Evolutionary conservation across 2,888 invertebrate genomes (phyloP).

Genomic region (Cantharis rustica): DNA sequence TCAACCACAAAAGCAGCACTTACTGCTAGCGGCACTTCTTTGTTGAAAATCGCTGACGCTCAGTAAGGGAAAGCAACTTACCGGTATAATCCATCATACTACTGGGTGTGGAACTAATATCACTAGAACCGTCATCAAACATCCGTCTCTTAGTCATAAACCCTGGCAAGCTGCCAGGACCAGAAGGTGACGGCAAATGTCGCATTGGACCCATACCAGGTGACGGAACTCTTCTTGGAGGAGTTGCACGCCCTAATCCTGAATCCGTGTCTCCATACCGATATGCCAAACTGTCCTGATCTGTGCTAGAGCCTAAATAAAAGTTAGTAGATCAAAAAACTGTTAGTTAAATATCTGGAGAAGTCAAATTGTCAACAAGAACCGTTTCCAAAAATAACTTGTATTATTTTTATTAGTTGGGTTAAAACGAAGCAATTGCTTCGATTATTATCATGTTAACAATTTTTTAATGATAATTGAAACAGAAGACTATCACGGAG

Average conservation of each 20-base stretch:
- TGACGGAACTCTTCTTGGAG: slow-evolving; percentile 84
- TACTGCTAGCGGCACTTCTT: background rate
- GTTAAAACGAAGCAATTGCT: background rate
- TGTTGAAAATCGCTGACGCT: background rate
- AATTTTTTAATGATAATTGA: background rate
- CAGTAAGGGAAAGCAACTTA: slow-evolving; percentile 73
- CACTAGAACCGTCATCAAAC: slow-evolving; percentile 80
- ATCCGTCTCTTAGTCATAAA: slow-evolving; percentile 71
- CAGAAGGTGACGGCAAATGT: slow-evolving; percentile 82
- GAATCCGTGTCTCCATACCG: slow-evolving; percentile 76
- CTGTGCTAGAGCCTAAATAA: slow-evolving; percentile 60
- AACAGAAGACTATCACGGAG: background rate
- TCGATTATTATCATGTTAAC: background rate
- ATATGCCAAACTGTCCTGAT: slow-evolving; percentile 63
- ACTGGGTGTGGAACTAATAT: slow-evolving; percentile 79
- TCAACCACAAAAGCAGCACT: background rate
- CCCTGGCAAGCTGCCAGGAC: slow-evolving; percentile 81
- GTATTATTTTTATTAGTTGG: background rate
- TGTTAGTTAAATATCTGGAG: slow-evolving; percentile 12
- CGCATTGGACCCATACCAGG: slow-evolving; percentile 77
- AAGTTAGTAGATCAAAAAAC: slow-evolving; percentile 37
- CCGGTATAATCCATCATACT: slow-evolving; percentile 88
- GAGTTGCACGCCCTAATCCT: slow-evolving; percentile 85
- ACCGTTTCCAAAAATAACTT: background rate
- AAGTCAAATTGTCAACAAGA: background rate